Percentiles rank a stretch among this genome's conserved stretches.
phyloP scores from a whole-genome alignment of 2,113 vertebrate species.

The Telmatochromis sp. region DNA sequence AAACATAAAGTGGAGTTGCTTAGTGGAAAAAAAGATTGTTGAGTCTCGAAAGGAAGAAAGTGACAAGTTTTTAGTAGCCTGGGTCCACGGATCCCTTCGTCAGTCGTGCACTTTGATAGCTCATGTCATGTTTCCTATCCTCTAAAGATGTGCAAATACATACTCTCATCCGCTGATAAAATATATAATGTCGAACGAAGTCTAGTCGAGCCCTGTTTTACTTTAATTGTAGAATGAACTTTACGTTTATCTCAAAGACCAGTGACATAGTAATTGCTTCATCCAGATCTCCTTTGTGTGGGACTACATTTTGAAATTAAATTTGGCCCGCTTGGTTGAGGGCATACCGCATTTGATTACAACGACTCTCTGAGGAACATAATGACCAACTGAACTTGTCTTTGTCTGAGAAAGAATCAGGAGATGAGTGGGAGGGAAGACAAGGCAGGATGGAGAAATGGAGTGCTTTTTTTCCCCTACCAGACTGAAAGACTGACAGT shows the following conservation, averaged over 20 bases:
- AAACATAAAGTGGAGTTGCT: neutral
- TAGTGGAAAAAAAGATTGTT: neutral
- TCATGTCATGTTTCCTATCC: neutral
- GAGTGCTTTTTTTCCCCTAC: neutral
- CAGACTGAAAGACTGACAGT: conserved; percentile 25
- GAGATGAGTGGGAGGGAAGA: neutral
- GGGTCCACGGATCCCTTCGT: neutral
- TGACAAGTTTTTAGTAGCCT: neutral
- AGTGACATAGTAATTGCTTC: neutral
- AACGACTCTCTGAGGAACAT: neutral
- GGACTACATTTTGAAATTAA: conserved; percentile 30
- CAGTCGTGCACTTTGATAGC: neutral
- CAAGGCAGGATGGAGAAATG: neutral
- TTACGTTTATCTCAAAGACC: neutral
- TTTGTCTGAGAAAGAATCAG: conserved; percentile 27
- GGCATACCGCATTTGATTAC: conserved; percentile 26
- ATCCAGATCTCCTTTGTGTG: conserved; percentile 1
- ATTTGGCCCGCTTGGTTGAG: neutral
- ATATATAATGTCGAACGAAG: neutral
- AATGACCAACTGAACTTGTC: conserved; percentile 25
- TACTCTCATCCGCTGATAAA: neutral
- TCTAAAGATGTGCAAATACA: neutral
- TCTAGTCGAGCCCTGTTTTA: neutral
- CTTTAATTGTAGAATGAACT: neutral
- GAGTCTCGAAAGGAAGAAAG: neutral